Evolutionary conservation across 2,113 vertebrate species (phyloP), one percentile per base, ranked within the genome.

Genomic region (Camelus bactrianus): DNA sequence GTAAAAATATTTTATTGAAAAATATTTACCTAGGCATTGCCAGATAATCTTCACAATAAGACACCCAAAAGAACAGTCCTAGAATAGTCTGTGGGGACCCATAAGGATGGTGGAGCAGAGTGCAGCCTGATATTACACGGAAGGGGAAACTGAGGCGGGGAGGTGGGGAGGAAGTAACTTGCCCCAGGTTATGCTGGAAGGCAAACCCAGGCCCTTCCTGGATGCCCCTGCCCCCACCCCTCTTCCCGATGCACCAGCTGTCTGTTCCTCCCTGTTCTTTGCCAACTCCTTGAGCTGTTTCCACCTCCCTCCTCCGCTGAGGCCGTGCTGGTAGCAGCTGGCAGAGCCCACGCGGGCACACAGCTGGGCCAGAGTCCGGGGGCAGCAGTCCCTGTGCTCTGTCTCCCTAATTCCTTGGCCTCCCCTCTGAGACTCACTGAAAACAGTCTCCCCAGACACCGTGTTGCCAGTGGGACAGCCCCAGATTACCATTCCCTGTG

Each of bases 1-100:
- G 20, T 54, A 54, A 83, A 86, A 92, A 73, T 58, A 69, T 79
- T 92, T 89, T 86, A n/a, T 75, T 75, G 3, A 64, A 89, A 60
- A 65, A 32, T 6, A 81, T 87, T 84, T 92, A 64, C 93, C 38
- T 48, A 82, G 70, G 6, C 5, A 73, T 28, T 83, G 35, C 48
- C 52, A 65, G 38, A 65, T 67, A 88, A 77, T 92, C 76, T 46
- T 73, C 28, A 81, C 3, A 73, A 32, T 28, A 52, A 91, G n/a
- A 79, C 13, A 89, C 26, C 38, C 38, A 42, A 32, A 92, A 84
- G 85, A n/a, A 4, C 0, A 2, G 8, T 70, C 30, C 50, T 94
- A 48, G 28, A 95, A 46, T 69, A 58, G 67, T 17, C 6, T 54
- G 26, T 26, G 0, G 1, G 76, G 20, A 56, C 13, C 10, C 8